Evolutionary conservation across 2,888 invertebrate genomes (phyloP).

Genomic region (Melanostoma mellinum): DNA sequence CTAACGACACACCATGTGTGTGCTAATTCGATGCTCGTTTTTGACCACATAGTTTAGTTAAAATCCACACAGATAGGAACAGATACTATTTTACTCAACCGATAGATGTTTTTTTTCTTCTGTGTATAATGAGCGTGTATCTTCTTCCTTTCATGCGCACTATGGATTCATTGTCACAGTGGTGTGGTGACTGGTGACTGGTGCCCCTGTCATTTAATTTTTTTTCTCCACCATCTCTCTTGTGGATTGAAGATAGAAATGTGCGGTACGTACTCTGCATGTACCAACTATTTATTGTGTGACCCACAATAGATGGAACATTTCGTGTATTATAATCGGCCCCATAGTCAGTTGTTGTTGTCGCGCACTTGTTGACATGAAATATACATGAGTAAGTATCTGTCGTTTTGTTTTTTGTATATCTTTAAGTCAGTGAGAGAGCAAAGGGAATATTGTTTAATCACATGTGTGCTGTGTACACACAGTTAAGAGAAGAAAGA

Average conservation of each 20-base stretch:
- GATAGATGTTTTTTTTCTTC: slow-evolving; percentile 8
- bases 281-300: slow-evolving; percentile 22
- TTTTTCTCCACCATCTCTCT: slow-evolving; percentile 6
- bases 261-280: neutral
- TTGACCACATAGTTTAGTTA: slow-evolving; percentile 57
- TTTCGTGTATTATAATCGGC: slow-evolving; percentile 41
- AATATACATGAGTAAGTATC: slow-evolving; percentile 36
- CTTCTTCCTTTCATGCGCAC: slow-evolving; percentile 71
- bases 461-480: slow-evolving; percentile 57
- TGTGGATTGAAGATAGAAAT: slow-evolving; percentile 11
- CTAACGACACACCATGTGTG: slow-evolving; percentile 27
- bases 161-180: slow-evolving; percentile 51
- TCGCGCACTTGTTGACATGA: slow-evolving; percentile 69
- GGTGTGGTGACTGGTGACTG: neutral
- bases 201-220: slow-evolving; percentile 34
- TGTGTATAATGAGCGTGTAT: slow-evolving; percentile 38
- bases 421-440: slow-evolving; percentile 23
- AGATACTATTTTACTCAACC: slow-evolving; percentile 9
- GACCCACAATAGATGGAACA: slow-evolving; percentile 62
- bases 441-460: slow-evolving; percentile 45
- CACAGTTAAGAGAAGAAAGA: slow-evolving; percentile 31
- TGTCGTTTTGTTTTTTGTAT: slow-evolving; percentile 26
- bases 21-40: slow-evolving; percentile 52
- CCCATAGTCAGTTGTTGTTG: slow-evolving; percentile 19
- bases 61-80: slow-evolving; percentile 33